Percentiles rank a stretch among this genome's conserved stretches.
These are phyloP conservation scores for Drosophila paracracens DNA, from an alignment of 2,888 invertebrate species.

Conservation along the genomic window DNA sequence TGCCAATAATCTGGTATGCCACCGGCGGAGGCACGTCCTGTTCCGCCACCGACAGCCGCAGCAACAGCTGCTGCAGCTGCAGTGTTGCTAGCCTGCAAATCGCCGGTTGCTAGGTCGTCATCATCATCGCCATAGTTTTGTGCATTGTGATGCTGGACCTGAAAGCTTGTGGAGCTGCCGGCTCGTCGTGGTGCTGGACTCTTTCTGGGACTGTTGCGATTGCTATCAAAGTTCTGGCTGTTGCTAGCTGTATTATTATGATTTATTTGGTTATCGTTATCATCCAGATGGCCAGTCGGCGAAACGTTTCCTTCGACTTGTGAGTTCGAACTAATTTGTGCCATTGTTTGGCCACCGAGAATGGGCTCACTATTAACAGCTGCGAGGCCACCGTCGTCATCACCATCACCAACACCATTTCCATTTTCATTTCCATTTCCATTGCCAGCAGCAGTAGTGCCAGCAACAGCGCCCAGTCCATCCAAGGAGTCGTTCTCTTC, in stretches of 20 bases:
- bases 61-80: constrained; percentile 41
- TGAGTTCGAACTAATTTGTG: constrained; percentile 83
- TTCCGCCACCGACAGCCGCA: constrained; percentile 32
- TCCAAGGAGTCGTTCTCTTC: constrained; percentile 73
- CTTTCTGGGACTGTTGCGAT: constrained; percentile 75
- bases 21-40: constrained; percentile 22
- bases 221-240: constrained; percentile 33
- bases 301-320: constrained; percentile 82
- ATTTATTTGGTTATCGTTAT: constrained; percentile 74
- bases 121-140: constrained; percentile 66
- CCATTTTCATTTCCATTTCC: neutral
- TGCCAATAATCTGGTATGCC: constrained; percentile 73
- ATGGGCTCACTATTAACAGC: constrained; percentile 74
- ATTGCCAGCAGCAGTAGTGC: constrained; percentile 26
- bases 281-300: constrained; percentile 71
- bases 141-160: constrained; percentile 51
- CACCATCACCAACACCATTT: constrained; percentile 34
- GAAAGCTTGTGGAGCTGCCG: constrained; percentile 61
- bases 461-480: constrained; percentile 49
- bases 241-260: constrained; percentile 50
- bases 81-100: constrained; percentile 49
- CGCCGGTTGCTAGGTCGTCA: constrained; percentile 70
- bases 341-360: constrained; percentile 81
- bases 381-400: constrained; percentile 56
- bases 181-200: constrained; percentile 56